A percentile compares a stretch with the other conserved stretches of the same genome.
Evolutionary conservation across 2,888 invertebrate genomes (phyloP).

Genomic region (Marronus borbonicus): DNA sequence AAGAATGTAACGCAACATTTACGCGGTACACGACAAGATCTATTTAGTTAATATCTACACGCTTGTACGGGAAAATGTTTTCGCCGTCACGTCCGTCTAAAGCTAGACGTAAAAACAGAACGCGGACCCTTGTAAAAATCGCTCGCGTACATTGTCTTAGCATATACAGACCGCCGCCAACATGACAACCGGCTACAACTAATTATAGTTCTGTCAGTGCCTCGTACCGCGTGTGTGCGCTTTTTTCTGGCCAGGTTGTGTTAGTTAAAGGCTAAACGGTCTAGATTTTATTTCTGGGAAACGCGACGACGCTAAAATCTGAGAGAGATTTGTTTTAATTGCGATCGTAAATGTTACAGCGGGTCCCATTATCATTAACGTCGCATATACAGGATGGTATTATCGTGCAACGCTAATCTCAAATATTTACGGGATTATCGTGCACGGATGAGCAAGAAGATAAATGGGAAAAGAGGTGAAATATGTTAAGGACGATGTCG

Average conservation of each 20-base stretch:
- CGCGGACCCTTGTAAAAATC: constrained; percentile 26
- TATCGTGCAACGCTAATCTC: too few relatives aligned
- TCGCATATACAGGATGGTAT: neutral
- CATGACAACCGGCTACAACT: constrained; percentile 32
- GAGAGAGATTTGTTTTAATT: constrained; percentile 28
- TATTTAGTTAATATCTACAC: too few relatives aligned
- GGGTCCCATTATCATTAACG: constrained; percentile 2
- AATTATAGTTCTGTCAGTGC: constrained; percentile 36
- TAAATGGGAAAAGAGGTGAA: too few relatives aligned
- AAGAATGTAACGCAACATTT: too few relatives aligned
- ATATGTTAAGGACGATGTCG: too few relatives aligned
- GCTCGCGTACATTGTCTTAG: constrained; percentile 17
- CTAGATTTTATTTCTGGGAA: constrained; percentile 34
- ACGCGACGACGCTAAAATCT: neutral
- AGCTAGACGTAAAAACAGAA: constrained; percentile 22
- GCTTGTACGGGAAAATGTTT: neutral
- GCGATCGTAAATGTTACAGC: constrained; percentile 17
- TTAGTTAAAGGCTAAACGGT: neutral
- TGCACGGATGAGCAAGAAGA: too few relatives aligned
- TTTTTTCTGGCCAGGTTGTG: neutral
- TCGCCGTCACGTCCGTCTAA: constrained; percentile 5
- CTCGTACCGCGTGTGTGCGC: neutral
- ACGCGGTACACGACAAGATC: too few relatives aligned
- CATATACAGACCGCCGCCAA: constrained; percentile 8
- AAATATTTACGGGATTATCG: too few relatives aligned